Base-by-base conservation (phyloP, 2,113 vertebrate genomes). In the Marmota monax region DNA sequence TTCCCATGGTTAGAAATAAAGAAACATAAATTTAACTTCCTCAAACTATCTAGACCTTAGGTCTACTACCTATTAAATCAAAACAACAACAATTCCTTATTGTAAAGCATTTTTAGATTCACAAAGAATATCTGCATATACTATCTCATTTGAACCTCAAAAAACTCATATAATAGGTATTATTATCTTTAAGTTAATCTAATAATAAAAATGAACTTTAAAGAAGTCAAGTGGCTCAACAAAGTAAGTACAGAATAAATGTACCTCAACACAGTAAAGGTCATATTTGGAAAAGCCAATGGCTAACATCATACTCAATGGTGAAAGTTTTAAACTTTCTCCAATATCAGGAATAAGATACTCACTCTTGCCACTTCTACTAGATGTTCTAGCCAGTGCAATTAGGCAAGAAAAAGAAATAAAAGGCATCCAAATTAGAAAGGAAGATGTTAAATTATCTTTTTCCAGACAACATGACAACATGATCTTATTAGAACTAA, bases 71-170 rank as follows among this genome's bases (percentile, higher is more conserved):
- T 25, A 65, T 65, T 80, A 94, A 90, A 74, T 80, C 76, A 94
- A 37, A 69, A 92, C 89, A 84, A 92, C 7, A 79, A 90, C 5
- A 95, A 86, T 74, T 56, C 12, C 32, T 88, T 83, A 78, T 37
- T 73, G 3, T 63, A 93, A 93, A 87, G 39, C 88, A 86, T 79
- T 92, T 95, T 69, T 78, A 93, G 84, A 87, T 61, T 95, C 61
- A 86, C 63, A 85, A 78, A 84, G 56, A 95, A 97, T 95, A 90
- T 73, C 10, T 89, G 85, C 70, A 92, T 51, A 63, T 20, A 76
- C 70, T 80, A 92, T 89, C 39, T 95, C 53, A 79, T 94, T 74
- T 84, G 39, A 17, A 70, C 29, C 8, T 85, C 69, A 94, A 72
- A 42, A 56, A 88, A 73, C 13, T n/a, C 39, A 70, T 7, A 20